These are phyloP conservation scores for Hippoglossus stenolepis DNA, from an alignment of 2,113 vertebrate species.

Conservation along the genomic window DNA sequence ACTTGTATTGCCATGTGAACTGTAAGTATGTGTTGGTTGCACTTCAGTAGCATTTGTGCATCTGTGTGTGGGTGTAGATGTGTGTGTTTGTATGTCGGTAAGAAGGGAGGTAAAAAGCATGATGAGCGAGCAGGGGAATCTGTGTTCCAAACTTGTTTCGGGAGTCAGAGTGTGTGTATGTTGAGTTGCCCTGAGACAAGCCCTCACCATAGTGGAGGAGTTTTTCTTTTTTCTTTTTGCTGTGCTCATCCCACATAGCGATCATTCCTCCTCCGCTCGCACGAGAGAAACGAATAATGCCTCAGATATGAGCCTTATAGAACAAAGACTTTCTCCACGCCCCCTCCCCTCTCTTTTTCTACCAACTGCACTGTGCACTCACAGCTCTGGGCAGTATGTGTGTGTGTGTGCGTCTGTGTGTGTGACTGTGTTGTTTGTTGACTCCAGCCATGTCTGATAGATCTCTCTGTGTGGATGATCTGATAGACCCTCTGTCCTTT, in stretches of 20 bases:
- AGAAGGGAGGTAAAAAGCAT: constrained; percentile 31
- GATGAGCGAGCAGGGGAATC: constrained; percentile 20
- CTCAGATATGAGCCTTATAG: constrained; percentile 69
- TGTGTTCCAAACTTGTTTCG: constrained; percentile 40
- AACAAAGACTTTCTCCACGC: constrained; percentile 62
- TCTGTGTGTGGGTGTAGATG: constrained; percentile 28
- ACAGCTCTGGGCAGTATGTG: constrained; percentile 31
- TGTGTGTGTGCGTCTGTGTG: constrained; percentile 25
- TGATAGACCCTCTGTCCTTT: constrained; percentile 37
- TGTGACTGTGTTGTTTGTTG: constrained; percentile 49
- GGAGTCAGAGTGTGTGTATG: constrained; percentile 11
- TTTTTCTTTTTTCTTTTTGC: constrained; percentile 26
- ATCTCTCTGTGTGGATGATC: constrained; percentile 41
- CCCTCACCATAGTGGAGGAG: constrained; percentile 49
- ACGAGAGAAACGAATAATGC: constrained; percentile 69
- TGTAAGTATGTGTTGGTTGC: constrained; percentile 20
- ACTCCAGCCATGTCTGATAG: constrained; percentile 43
- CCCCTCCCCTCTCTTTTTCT: constrained; percentile 25
- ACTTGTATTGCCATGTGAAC: constrained; percentile 47
- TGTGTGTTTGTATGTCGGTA: constrained; percentile 13
- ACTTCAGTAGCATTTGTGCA: constrained; percentile 15
- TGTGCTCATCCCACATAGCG: constrained; percentile 77
- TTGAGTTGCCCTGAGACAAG: constrained; percentile 54
- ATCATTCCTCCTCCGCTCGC: constrained; percentile 77
- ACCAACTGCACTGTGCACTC: constrained; percentile 32